Base-by-base conservation (phyloP, 2,888 invertebrate species). In the Siphlonurus alternatus region DNA sequence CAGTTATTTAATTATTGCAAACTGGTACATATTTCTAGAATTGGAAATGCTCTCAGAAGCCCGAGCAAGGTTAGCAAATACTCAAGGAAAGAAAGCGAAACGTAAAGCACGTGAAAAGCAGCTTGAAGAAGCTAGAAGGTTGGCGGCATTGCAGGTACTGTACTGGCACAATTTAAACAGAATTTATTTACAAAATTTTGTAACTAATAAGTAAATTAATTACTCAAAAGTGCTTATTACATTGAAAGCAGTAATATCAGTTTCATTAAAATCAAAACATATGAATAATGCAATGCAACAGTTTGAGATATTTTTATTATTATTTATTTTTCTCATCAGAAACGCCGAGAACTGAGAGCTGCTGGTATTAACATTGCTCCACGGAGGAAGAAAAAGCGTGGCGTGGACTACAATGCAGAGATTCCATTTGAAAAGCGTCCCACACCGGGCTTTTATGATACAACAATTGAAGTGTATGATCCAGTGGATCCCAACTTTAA, bases 11-110 rank as follows among this genome's bases (percentile, higher is more conserved):
- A 25, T 66, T 22, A 54, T 56, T 59, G n/a, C 54, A 59, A 60
- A 38, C 61, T 25, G 65, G 3, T 61, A 53, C 63, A 66, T 69
- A 64, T 68, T 71, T 74, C 20, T 71, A 93, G 94, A 99, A 76
- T 77, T 99, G 76, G 99, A 99, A 78, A 99, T 99, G 99, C 77
- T 99, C 68, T 97, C 97, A 0, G 99, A 99, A 78, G 99, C 99
- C 0, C 84, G 99, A 71, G 99, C 99, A 1, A 87, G 99, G 73
- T 80, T 99, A 62, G 99, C 99, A 1, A 99, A 99, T 75, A 99
- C 99, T 0, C 97, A 99, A 73, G 96, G 99, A 61, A 88, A 92
- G 77, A 93, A 93, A 72, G 93, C 93, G 0, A 93, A 93, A 72
- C 82, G 93, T 66, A 93, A 93, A 77, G 99, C 99, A 0, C 83